Conservation (phyloP, 2,888 invertebrate species). For the Sipunculus nudus region DNA sequence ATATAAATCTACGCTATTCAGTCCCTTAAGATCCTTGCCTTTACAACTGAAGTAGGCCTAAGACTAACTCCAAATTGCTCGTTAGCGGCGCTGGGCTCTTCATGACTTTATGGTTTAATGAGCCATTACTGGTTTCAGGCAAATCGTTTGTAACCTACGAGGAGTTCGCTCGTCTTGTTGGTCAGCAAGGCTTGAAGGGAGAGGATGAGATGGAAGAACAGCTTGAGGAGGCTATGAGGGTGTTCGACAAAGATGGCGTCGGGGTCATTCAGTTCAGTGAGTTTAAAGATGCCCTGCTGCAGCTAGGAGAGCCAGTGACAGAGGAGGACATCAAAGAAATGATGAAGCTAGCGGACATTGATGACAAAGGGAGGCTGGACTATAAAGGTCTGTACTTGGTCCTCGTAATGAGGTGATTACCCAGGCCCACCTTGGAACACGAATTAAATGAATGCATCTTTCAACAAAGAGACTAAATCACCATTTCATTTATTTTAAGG, state of each 20-base stretch:
- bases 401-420: too few relatives aligned
- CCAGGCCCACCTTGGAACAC: too few relatives aligned
- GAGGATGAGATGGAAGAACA: slow-evolving; percentile 28
- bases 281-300: slow-evolving; percentile 16
- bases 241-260: slow-evolving; percentile 40
- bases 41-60: too few relatives aligned
- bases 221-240: slow-evolving; percentile 39
- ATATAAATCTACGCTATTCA: too few relatives aligned
- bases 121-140: slow-evolving; percentile 19
- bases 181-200: slow-evolving; percentile 22
- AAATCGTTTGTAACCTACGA: slow-evolving; percentile 22
- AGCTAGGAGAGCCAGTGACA: slow-evolving; percentile 31
- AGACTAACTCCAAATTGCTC: too few relatives aligned
- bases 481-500: too few relatives aligned
- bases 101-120: too few relatives aligned
- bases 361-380: slow-evolving; percentile 24
- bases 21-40: too few relatives aligned
- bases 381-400: slow-evolving; percentile 22
- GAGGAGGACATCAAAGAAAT: slow-evolving; percentile 32
- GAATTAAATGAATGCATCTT: too few relatives aligned
- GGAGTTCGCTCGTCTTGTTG: slow-evolving; percentile 30
- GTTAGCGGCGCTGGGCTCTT: too few relatives aligned
- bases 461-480: too few relatives aligned
- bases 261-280: slow-evolving; percentile 8
- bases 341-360: slow-evolving; percentile 31